These are phyloP conservation scores for Bathynomus jamesi DNA, from an alignment of 1,140 invertebrate genomes.

Conservation along the genomic window DNA sequence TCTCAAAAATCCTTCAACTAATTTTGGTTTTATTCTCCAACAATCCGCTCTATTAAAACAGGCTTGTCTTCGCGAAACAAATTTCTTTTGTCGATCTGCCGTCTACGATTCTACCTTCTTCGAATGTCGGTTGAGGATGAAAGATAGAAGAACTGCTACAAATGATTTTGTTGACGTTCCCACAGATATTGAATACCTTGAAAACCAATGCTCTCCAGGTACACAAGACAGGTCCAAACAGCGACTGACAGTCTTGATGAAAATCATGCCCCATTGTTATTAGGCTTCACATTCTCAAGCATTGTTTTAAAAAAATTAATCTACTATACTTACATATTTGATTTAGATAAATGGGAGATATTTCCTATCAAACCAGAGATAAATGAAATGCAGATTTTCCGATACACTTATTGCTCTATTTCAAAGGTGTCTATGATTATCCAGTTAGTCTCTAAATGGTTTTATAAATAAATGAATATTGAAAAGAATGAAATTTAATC, in stretches of 20 bases:
- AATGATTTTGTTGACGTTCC: conserved; percentile 43
- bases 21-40: no score
- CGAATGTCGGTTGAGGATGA: conserved; percentile 45
- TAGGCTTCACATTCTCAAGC: neutral
- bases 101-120: conserved; percentile 46
- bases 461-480: neutral
- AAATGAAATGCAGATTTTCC: neutral
- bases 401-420: no score
- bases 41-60: no score
- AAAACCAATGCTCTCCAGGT: conserved; percentile 47
- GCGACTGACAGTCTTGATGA: no score
- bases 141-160: conserved; percentile 44
- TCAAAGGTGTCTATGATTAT: no score
- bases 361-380: neutral
- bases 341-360: neutral
- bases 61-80: conserved; percentile 16
- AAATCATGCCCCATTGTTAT: neutral
- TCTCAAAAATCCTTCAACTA: no score
- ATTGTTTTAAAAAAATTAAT: neutral
- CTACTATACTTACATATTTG: neutral
- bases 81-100: conserved; percentile 45
- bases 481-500: neutral
- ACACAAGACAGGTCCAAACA: conserved; percentile 11
- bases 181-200: conserved; percentile 46
- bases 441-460: no score